Conservation (phyloP, 1,140 invertebrate species). For the Drosophila malerkotliana region DNA sequence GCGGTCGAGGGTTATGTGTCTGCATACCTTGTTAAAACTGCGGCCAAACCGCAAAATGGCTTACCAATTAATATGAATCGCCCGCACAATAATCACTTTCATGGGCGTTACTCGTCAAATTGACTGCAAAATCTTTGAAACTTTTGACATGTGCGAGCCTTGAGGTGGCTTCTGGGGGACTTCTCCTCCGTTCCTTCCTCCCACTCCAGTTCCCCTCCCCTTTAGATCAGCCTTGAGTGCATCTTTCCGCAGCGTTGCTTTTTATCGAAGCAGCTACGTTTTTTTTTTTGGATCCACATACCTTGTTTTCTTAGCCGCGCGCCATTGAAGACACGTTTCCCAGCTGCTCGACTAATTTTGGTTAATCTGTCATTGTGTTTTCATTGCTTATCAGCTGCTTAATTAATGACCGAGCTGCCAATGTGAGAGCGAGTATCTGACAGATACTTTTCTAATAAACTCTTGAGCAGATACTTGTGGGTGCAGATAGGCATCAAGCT, state of each 20-base stretch:
- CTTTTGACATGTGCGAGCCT: conserved; percentile 49
- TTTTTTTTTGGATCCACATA: conserved; percentile 19
- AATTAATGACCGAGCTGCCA: conserved; percentile 51
- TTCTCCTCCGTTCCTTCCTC: not conserved
- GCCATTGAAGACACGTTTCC: conserved; percentile 63
- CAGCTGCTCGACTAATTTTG: conserved; percentile 38
- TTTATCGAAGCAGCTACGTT: conserved; percentile 17
- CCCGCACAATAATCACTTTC: conserved; percentile 62
- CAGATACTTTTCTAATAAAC: conserved; percentile 55
- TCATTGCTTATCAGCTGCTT: conserved; percentile 59
- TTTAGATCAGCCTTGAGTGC: conserved; percentile 43
- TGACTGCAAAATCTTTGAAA: conserved; percentile 69
- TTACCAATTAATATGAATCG: conserved; percentile 68
- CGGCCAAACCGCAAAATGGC: conserved; percentile 36
- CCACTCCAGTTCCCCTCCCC: no score
- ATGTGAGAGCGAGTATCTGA: conserved; percentile 29
- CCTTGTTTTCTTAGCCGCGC: conserved; percentile 67
- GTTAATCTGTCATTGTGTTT: conserved; percentile 56
- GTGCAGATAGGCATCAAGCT: conserved; percentile 7
- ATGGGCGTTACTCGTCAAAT: conserved; percentile 71
- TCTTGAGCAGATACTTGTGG: conserved; percentile 31
- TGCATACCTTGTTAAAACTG: conserved; percentile 54
- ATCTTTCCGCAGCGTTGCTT: conserved; percentile 45
- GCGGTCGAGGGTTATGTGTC: conserved; percentile 36
- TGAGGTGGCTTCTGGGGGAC: conserved; percentile 1